phyloP scores from a whole-genome alignment of 2,113 vertebrate genomes.

The Aleadryas rufinucha region DNA sequence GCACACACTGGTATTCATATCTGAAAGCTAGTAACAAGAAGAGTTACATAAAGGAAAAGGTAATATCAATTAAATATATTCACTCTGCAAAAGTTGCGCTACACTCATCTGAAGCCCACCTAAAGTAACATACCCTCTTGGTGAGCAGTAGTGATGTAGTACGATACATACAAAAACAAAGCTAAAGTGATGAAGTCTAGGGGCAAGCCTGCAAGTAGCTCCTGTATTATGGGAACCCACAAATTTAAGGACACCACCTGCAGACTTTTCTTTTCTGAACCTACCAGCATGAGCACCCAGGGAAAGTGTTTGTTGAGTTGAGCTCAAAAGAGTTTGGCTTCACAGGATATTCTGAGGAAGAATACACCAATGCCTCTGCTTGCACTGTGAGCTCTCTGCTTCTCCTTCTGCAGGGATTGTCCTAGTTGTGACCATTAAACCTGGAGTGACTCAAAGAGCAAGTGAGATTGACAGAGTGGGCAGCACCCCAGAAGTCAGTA shows the following conservation, averaged over 20 bases:
- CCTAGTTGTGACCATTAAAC: conserved; percentile 92
- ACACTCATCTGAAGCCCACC: neutral
- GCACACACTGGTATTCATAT: neutral
- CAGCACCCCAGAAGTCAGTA: conserved; percentile 87
- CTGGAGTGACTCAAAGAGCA: conserved; percentile 85
- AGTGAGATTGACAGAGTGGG: conserved; percentile 85
- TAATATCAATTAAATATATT: neutral
- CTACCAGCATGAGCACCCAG: neutral
- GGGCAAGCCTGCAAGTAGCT: neutral
- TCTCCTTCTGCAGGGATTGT: conserved; percentile 80
- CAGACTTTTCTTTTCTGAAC: neutral
- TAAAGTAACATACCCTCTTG: neutral
- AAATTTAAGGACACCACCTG: neutral
- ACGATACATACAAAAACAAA: neutral
- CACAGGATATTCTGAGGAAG: neutral
- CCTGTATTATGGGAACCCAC: neutral
- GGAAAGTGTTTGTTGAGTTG: neutral
- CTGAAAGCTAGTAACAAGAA: neutral
- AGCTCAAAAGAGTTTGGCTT: neutral
- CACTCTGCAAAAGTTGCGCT: neutral
- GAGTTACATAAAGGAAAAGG: neutral
- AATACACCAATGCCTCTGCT: neutral
- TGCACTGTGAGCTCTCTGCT: neutral
- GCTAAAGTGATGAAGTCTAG: neutral
- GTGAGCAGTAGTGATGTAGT: neutral